Evolutionary conservation across 1,140 invertebrate species (phyloP), one percentile per base, ranked within the genome.

Genomic region (Trypoxylus dichotomus): DNA sequence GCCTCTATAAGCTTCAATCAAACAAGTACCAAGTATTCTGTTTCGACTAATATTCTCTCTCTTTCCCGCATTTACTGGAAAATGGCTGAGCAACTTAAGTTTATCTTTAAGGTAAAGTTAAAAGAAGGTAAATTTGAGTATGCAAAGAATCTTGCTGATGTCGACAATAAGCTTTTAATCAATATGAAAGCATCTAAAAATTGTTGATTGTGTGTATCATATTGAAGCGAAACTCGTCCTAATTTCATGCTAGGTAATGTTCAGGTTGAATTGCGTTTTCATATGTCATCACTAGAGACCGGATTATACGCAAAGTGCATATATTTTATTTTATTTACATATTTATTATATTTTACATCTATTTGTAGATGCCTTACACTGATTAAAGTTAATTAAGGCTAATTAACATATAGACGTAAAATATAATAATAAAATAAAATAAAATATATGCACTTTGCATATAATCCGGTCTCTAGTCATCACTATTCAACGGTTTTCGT

Each of bases 1-100:
- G 27, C 24, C 21, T 27, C 11, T 29, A 68, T 68, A 68, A 68
- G 60, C 60, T 68, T 68, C 60, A 68, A 68, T 68, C 60, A 68
- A 68, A 68, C 60, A 68, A 68, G 24, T 3, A 68, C 47, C 60
- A 29, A 27, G 60, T 68, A 68, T 68, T 68, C 60, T 68, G 60
- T 68, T 68, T 68, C 60, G 60, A 68, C 60, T 68, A 29, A 68
- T 68, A 68, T 68, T 68, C 60, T 68, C 60, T 29, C 60, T 25
- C 19, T 24, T 21, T 29, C 21, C 11, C 60, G 25, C 21, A 24
- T 68, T 24, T 68, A 13, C 11, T 27, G 60, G 27, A 68, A 68
- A 68, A 68, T 68, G 60, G 7, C 27, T 10, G 27, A 29, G 21
- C 60, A 68, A 68, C 60, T 68, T 68, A 68, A 27, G 60, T 27